These are phyloP conservation scores for Lucilia sericata DNA, from an alignment of 1,140 invertebrate species.

Conservation along the genomic window DNA sequence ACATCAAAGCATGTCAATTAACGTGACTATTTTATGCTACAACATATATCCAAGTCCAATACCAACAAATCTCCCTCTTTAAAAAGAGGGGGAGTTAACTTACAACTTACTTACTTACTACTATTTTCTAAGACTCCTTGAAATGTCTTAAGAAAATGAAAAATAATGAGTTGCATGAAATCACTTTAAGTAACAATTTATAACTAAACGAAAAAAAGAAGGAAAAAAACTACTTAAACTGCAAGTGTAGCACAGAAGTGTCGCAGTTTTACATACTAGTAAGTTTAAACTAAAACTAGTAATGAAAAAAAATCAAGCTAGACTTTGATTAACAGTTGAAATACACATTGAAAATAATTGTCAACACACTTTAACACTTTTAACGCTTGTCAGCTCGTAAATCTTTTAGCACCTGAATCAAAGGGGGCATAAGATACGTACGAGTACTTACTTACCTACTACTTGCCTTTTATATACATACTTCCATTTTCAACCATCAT, in stretches of 20 bases:
- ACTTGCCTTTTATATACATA: background rate
- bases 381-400: slow-evolving; percentile 67
- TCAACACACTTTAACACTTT: slow-evolving; percentile 56
- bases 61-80: background rate
- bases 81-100: background rate
- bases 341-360: slow-evolving; percentile 42
- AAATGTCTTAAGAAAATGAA: background rate
- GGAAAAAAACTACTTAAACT: background rate
- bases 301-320: too few relatives aligned
- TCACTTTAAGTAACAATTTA: slow-evolving; percentile 15
- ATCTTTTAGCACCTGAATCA: slow-evolving; percentile 51
- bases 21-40: background rate
- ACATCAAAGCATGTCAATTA: slow-evolving; percentile 18
- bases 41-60: background rate
- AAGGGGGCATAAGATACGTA: background rate
- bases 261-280: background rate
- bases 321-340: slow-evolving; percentile 43
- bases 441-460: background rate
- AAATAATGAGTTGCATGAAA: slow-evolving; percentile 26
- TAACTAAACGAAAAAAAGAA: background rate
- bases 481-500: background rate
- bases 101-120: background rate
- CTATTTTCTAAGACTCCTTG: background rate
- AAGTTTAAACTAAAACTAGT: background rate
- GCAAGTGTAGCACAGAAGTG: slow-evolving; percentile 37